Evolutionary conservation across 2,113 vertebrate genomes (phyloP), one percentile per base, ranked within the genome.

Genomic region (Corydoras sp.): DNA sequence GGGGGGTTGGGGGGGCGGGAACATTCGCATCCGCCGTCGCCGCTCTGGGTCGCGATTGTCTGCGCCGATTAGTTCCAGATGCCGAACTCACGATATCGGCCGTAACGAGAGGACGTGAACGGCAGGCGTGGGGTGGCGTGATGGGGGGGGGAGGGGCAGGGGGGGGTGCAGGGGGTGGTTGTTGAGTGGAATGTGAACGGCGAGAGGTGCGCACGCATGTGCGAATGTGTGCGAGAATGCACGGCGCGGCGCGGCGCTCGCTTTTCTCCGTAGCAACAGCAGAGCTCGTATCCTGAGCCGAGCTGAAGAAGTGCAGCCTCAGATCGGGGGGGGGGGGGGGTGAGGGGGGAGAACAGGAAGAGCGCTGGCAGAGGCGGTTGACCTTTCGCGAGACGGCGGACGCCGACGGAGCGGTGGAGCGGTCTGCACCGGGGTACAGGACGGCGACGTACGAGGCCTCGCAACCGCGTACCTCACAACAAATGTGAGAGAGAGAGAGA

Each of bases 21-120:
- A 72, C 73, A 50, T 50, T n/a, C n/a, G 49, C 49, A 54, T 72
- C 75, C 51, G 51, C 56, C 54, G 67, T 67, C 61, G 65, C 77
- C 71, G 61, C 55, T 67, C 67, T 77, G 73, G 63, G 76, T 77
- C 74, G 68, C 69, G 77, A 76, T 79, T 79, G 77, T 79, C 79
- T 80, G 77, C 54, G 72, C 63, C 72, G 65, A 81, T 84, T 83
- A 80, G 76, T 83, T 85, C 78, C 78, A 80, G 79, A 76, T 61
- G 71, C 62, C 60, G 70, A 67, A 54, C 30, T 68, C 73, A 74
- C 69, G 68, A 77, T 65, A 75, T 62, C 62, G 59, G 62, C 61
- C 62, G 64, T 68, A 76, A 75, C 58, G 61, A 80, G 76, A 62
- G n/a, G 72, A 15, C 53, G 62, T 63, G 74, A 75, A 77, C 56